phyloP scores from a whole-genome alignment of 2,888 invertebrate species.

The Acrobeloides nanus region DNA sequence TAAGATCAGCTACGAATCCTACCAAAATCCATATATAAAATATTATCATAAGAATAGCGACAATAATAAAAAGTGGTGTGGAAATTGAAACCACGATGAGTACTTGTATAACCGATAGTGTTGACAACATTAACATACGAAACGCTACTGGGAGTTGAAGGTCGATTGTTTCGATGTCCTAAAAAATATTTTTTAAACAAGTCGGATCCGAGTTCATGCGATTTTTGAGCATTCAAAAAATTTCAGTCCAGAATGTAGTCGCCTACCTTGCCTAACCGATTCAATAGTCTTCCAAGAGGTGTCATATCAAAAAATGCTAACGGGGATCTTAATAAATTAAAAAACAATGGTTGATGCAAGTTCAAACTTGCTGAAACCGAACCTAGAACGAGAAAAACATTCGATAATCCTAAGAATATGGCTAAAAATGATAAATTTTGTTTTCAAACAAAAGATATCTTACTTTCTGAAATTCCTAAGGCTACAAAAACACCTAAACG shows the following conservation, averaged over 20 bases:
- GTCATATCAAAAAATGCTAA: conserved; percentile 28
- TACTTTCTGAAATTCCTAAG: conserved; percentile 47
- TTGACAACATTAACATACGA: conserved; percentile 28
- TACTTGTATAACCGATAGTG: conserved; percentile 23
- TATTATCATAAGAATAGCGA: conserved; percentile 28
- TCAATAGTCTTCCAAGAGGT: conserved; percentile 29
- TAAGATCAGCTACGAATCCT: conserved; percentile 24
- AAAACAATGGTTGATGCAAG: conserved; percentile 22
- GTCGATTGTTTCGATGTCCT: conserved; percentile 45
- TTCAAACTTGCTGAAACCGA: conserved; percentile 21
- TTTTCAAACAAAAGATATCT: too few species aligned
- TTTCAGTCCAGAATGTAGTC: too few species aligned
- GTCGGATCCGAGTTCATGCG: too few species aligned
- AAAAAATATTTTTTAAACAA: too few species aligned
- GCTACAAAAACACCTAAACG: conserved; percentile 57
- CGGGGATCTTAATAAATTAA: conserved; percentile 24
- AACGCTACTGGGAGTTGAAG: conserved; percentile 28
- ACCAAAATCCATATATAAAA: conserved; percentile 37
- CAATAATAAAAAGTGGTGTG: conserved; percentile 32
- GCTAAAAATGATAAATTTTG: too few species aligned
- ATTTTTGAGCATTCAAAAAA: too few species aligned
- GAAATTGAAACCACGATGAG: conserved; percentile 25
- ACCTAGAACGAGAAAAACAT: conserved; percentile 23
- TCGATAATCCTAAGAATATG: too few species aligned
- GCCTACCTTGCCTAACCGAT: conserved; percentile 30